Evolutionary conservation across 2,113 vertebrate species (phyloP).

Genomic region (Crotalus tigris): DNA sequence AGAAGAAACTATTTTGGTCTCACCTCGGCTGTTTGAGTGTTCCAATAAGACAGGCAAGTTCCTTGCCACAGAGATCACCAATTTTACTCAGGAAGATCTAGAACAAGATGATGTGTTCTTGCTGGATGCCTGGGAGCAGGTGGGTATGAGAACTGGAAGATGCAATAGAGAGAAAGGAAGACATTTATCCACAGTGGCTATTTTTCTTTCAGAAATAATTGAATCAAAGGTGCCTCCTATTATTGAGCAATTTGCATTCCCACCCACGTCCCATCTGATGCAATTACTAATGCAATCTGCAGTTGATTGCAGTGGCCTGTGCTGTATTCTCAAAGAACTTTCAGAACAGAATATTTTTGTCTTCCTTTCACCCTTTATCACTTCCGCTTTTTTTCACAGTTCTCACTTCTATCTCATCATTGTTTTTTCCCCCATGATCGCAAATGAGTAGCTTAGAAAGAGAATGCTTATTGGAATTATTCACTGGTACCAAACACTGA

Average conservation of each 20-base stretch:
- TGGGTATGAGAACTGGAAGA: conserved; percentile 8
- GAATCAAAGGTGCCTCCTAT: background rate
- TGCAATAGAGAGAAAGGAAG: fast-evolving
- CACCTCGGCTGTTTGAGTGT: conserved; percentile 82
- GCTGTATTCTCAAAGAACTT: background rate
- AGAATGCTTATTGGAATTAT: background rate
- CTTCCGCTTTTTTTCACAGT: background rate
- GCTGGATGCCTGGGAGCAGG: conserved; percentile 86
- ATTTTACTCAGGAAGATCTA: conserved; percentile 82
- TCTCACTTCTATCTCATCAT: background rate
- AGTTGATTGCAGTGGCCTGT: background rate
- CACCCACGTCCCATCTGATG: background rate
- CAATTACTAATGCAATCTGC: background rate
- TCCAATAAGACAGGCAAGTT: conserved; percentile 84
- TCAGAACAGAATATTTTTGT: background rate
- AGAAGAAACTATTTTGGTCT: conserved; percentile 64
- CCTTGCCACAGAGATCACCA: conserved; percentile 76
- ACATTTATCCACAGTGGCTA: background rate
- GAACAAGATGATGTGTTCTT: conserved; percentile 82
- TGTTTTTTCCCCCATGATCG: background rate
- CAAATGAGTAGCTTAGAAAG: background rate
- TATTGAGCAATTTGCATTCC: background rate
- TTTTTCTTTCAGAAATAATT: background rate
- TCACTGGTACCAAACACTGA: background rate
- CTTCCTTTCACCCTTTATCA: background rate